These are phyloP conservation scores for Hippasteria phrygiana DNA, from an alignment of 53 echinoderm and acorn worm genomes.

Conservation along the genomic window DNA sequence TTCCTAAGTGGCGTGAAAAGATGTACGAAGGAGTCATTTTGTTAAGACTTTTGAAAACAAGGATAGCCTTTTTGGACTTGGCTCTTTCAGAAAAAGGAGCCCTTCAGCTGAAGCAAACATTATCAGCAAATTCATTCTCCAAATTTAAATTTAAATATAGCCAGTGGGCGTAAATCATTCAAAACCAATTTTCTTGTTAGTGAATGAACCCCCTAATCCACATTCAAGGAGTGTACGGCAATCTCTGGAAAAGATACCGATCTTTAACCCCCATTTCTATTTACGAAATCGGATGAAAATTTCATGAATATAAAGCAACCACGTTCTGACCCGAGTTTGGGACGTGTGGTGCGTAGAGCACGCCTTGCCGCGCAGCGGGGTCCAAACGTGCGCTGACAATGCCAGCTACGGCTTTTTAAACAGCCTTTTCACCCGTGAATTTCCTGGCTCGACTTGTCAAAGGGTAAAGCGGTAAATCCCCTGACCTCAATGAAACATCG, in stretches of 20 bases:
- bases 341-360: constrained; percentile 17
- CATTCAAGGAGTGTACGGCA: neutral
- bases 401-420: no score
- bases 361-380: neutral
- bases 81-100: no score
- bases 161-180: neutral
- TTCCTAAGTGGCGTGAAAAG: no score
- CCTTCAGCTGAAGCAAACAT: neutral
- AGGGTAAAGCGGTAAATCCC: constrained; percentile 3
- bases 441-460: neutral
- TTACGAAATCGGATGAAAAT: neutral
- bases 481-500: neutral
- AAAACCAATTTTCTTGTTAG: neutral
- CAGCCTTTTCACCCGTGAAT: neutral
- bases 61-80: no score
- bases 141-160: neutral
- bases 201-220: neutral
- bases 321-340: neutral
- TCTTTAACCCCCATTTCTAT: constrained; percentile 3
- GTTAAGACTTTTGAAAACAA: no score
- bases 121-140: neutral
- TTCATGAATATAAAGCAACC: neutral
- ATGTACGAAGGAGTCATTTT: no score
- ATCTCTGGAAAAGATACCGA: constrained; percentile 18
- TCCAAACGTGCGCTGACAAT: neutral